Base-by-base conservation (phyloP, 2,113 vertebrate genomes). In the Arenaria interpres region DNA sequence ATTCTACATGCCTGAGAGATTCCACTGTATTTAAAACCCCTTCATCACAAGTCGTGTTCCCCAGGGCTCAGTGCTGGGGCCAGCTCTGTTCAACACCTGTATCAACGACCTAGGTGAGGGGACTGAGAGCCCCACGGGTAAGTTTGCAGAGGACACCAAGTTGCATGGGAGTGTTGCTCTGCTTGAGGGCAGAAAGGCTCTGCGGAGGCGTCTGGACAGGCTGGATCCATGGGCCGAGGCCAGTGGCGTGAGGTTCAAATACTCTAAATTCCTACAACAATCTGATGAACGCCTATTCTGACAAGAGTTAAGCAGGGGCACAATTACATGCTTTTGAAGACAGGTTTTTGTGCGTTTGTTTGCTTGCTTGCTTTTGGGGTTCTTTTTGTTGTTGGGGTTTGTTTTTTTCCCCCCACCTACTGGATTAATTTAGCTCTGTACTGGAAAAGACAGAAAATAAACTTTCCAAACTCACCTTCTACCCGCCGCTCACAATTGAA, bases 151-250 rank as follows among this genome's bases (percentile, higher is more conserved):
- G 1, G 1, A 46, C n/a, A 9, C 33, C 33, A 72, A 21, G 13
- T 3, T 59, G 50, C 33, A 43, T 1, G 2, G 69, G 33, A 39
- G 8, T 5, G 33, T 12, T 50, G 37, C 27, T 13, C 20, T 71
- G 33, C 37, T 27, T 8, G 33, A 75, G 50, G 7, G 18, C 5
- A 57, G 50, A 6, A 62, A 37, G 39, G 25, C 7, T 23, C 30
- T 80, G 5, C 43, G 53, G 50, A 21, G 14, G 25, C 21, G 39
- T 9, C 24, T 28, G 25, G 69, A 57, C 23, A 43, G 68, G 23
- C 14, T 45, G 23, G 16, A 50, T n/a, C 3, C 0, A 63, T 17
- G 24, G 21, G 50, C 12, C 0, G 0, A 75, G 62, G 23, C 8
- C 68, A 84, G 21, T 0, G 18, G 18, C 23, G 19, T 35, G 16